phyloP scores from a whole-genome alignment of 2,888 invertebrate genomes.

The Xanthorhoe designata region DNA sequence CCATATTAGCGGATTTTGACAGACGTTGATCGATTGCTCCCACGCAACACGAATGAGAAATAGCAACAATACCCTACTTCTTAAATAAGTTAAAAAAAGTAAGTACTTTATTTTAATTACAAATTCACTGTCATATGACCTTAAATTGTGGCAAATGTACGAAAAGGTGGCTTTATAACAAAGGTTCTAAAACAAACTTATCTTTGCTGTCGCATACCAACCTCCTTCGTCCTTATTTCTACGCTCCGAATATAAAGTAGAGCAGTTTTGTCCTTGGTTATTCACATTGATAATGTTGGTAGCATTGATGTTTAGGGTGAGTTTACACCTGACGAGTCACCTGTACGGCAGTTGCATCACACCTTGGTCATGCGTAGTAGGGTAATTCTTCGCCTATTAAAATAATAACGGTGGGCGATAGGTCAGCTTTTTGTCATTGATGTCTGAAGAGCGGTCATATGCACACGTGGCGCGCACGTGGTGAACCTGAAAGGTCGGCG shows the following conservation, averaged over 20 bases:
- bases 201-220: constrained; percentile 21
- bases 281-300: constrained; percentile 35
- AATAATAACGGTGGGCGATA: constrained; percentile 62
- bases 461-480: constrained; percentile 61
- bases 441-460: constrained; percentile 70
- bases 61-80: constrained; percentile 23
- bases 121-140: constrained; percentile 55
- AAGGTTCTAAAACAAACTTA: constrained; percentile 41
- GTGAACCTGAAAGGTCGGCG: constrained; percentile 46
- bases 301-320: constrained; percentile 55
- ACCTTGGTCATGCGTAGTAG: constrained; percentile 61
- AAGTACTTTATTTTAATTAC: constrained; percentile 58
- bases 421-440: constrained; percentile 71
- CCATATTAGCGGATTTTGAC: constrained; percentile 36
- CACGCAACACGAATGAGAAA: constrained; percentile 31
- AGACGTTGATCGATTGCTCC: constrained; percentile 37
- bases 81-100: constrained; percentile 21
- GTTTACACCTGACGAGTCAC: constrained; percentile 68
- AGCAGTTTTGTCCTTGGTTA: constrained; percentile 21
- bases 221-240: constrained; percentile 26
- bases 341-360: constrained; percentile 74
- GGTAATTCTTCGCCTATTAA: constrained; percentile 52
- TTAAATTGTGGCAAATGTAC: constrained; percentile 47
- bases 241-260: constrained; percentile 28
- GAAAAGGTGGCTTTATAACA: constrained; percentile 45